phyloP scores from a whole-genome alignment of 2,888 invertebrate genomes.

The Calameuta idolon region DNA sequence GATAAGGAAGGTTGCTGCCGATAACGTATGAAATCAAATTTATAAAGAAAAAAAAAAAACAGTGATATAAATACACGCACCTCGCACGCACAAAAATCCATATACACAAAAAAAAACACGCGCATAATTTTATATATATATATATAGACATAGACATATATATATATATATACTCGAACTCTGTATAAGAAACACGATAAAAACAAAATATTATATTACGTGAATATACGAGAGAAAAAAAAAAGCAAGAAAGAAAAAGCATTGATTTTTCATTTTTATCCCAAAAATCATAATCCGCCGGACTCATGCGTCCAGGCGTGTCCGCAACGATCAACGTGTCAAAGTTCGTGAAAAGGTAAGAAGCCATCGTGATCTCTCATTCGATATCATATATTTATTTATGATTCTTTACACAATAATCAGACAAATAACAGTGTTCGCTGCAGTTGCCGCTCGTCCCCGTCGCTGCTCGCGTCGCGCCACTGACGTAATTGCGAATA shows the following conservation, averaged over 20 bases:
- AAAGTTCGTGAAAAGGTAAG: too few relatives aligned
- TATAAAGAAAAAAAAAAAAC: slow-evolving; percentile 10
- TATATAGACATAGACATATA: slow-evolving; percentile 29
- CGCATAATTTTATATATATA: slow-evolving; percentile 24
- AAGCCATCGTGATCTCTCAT: neutral
- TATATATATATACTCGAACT: slow-evolving; percentile 51
- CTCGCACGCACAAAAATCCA: slow-evolving; percentile 3
- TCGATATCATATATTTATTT: slow-evolving; percentile 42
- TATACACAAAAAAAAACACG: slow-evolving; percentile 1
- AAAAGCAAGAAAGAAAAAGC: neutral
- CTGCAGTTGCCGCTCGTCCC: slow-evolving; percentile 37
- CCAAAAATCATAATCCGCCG: neutral
- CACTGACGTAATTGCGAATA: too few relatives aligned
- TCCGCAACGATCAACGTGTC: too few relatives aligned
- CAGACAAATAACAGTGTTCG: slow-evolving; percentile 62
- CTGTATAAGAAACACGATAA: slow-evolving; percentile 61
- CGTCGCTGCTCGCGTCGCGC: slow-evolving; percentile 8
- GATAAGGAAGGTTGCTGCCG: slow-evolving; percentile 44
- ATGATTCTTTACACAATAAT: slow-evolving; percentile 62
- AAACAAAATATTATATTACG: slow-evolving; percentile 55
- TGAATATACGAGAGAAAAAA: slow-evolving; percentile 18
- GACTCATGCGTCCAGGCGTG: neutral
- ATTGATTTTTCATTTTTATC: neutral
- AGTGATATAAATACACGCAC: slow-evolving; percentile 34
- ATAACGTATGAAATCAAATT: slow-evolving; percentile 17